A percentile compares a stretch with the other conserved stretches of the same genome.
These are phyloP conservation scores for Chaetorhynchus papuensis DNA, from an alignment of 2,113 vertebrate species.

Conservation along the genomic window DNA sequence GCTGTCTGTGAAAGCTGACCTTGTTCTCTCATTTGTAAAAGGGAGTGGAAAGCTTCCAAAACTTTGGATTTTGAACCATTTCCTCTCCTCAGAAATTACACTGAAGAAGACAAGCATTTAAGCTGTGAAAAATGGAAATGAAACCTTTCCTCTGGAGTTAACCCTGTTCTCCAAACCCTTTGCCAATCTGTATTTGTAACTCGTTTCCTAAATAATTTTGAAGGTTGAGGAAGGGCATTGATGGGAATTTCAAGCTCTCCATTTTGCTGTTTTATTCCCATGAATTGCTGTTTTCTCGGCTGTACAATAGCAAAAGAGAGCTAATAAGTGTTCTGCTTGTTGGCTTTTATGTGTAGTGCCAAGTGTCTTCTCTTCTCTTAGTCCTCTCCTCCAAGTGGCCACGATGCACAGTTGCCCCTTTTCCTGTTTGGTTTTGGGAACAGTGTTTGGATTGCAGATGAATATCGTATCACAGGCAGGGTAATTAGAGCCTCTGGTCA, in stretches of 20 bases:
- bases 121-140: constrained; percentile 26
- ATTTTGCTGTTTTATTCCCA: constrained; percentile 13
- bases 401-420: background rate
- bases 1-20: constrained; percentile 42
- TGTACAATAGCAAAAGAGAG: background rate
- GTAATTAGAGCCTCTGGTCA: background rate
- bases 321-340: constrained; percentile 36
- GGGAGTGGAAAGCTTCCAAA: constrained; percentile 49
- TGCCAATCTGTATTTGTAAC: constrained; percentile 18
- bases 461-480: background rate
- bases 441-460: background rate
- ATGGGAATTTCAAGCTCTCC: constrained; percentile 19
- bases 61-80: constrained; percentile 27
- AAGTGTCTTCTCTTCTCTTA: background rate
- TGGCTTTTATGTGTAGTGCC: constrained; percentile 1
- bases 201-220: constrained; percentile 28
- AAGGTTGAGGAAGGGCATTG: constrained; percentile 24
- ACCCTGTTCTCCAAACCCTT: background rate
- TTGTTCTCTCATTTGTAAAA: constrained; percentile 52
- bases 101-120: constrained; percentile 15
- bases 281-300: constrained; percentile 35
- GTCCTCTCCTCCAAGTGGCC: background rate
- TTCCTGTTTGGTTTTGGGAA: constrained; percentile 37
- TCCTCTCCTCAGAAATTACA: constrained; percentile 29
- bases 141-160: constrained; percentile 50